phyloP scores from a whole-genome alignment of 2,113 vertebrate genomes.

The Puma concolor region DNA sequence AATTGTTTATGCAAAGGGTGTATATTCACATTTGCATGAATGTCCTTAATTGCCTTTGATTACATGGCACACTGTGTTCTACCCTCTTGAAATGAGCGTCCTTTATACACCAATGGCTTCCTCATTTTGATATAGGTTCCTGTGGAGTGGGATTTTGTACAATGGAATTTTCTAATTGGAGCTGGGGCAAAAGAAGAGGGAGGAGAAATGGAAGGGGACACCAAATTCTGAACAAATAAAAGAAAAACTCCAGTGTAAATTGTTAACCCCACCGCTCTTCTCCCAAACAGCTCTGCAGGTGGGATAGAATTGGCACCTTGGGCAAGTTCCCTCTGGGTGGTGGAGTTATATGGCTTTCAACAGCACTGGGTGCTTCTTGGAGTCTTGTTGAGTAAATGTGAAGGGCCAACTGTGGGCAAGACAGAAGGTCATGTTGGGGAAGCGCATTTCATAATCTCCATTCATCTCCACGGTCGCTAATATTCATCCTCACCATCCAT shows the following conservation, averaged over 20 bases:
- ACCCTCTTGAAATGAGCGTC: conserved; percentile 12
- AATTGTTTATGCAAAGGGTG: conserved; percentile 32
- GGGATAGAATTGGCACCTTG: not conserved
- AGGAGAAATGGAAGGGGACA: conserved; percentile 44
- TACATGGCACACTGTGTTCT: conserved; percentile 57
- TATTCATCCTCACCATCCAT: not conserved
- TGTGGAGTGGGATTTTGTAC: conserved; percentile 46
- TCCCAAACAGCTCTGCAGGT: conserved; percentile 40
- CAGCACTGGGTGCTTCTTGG: not conserved
- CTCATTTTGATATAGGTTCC: conserved; percentile 57
- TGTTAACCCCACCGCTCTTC: conserved; percentile 12
- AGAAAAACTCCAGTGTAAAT: conserved; percentile 44
- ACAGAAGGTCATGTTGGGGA: not conserved
- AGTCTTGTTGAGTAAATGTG: not conserved
- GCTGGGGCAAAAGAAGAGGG: conserved; percentile 47
- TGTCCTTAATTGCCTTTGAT: conserved; percentile 68
- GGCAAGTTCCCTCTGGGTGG: not conserved
- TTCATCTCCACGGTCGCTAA: too few species aligned
- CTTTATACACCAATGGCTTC: conserved; percentile 44
- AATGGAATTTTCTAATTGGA: conserved; percentile 64
- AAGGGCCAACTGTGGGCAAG: not conserved
- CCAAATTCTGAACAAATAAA: conserved; percentile 36
- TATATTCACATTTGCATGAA: conserved; percentile 9
- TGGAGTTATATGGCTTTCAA: not conserved
- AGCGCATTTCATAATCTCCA: not conserved